Conservation (phyloP, 1,140 invertebrate species). For the Zeugodacus cucurbitae region DNA sequence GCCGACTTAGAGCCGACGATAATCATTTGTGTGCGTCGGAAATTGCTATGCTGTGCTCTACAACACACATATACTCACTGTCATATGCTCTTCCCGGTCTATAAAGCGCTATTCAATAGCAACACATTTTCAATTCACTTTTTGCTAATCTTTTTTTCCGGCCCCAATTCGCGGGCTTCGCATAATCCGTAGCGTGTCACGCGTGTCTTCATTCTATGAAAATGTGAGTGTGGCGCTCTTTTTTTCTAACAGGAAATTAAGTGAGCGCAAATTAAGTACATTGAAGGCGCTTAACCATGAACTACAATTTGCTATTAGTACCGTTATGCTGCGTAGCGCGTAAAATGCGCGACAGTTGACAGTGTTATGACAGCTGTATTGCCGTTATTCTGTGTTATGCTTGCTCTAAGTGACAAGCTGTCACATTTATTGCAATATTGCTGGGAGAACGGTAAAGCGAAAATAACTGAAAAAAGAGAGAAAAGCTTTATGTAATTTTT, state of each 20-base stretch:
- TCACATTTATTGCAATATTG: background rate
- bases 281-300: constrained; percentile 5
- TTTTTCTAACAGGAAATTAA: background rate
- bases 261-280: background rate
- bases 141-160: background rate
- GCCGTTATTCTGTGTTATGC: background rate
- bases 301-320: background rate
- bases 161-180: background rate
- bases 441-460: too few species aligned
- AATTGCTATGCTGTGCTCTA: background rate
- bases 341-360: background rate
- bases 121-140: background rate
- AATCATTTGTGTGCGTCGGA: constrained; percentile 2
- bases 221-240: background rate
- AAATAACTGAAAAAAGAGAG: too few species aligned
- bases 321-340: background rate
- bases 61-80: too few species aligned
- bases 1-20: background rate
- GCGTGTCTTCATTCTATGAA: background rate
- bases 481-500: too few species aligned
- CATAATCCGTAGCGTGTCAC: background rate
- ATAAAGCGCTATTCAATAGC: background rate
- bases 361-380: background rate
- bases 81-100: too few species aligned
- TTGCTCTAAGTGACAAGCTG: background rate